phyloP scores from a whole-genome alignment of 2,113 vertebrate species.

The Corvus moneduloides region DNA sequence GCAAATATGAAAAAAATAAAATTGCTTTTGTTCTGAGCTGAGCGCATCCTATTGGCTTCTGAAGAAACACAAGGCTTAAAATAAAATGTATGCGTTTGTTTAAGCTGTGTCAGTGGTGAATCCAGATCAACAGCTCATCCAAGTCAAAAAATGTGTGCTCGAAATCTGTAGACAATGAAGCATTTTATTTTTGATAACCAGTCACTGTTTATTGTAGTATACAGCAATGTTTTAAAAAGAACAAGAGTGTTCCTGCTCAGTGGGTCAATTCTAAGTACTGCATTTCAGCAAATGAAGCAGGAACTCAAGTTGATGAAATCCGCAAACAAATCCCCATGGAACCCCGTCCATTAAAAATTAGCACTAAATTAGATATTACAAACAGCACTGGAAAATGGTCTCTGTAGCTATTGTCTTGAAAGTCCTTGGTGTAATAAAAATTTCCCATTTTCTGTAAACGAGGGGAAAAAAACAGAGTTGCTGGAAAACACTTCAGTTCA shows the following conservation, averaged over 20 bases:
- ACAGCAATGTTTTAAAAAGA: conserved; percentile 39
- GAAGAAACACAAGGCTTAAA: conserved; percentile 4
- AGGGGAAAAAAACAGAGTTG: background rate
- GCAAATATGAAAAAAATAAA: background rate
- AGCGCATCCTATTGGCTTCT: background rate
- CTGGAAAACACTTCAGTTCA: conserved; percentile 66
- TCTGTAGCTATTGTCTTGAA: conserved; percentile 51
- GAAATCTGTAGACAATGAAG: conserved; percentile 37
- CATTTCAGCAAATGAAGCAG: conserved; percentile 58
- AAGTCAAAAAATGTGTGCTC: background rate
- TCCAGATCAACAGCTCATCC: background rate
- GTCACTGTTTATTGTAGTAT: conserved; percentile 24
- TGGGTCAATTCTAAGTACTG: conserved; percentile 54
- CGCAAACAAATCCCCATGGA: conserved; percentile 59
- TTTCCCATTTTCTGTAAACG: conserved; percentile 49
- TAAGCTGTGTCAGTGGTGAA: background rate
- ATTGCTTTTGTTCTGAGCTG: conserved; percentile 25
- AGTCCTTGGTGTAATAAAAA: conserved; percentile 67
- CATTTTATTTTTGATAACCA: conserved; percentile 57
- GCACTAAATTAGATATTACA: conserved; percentile 59
- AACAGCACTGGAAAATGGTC: conserved; percentile 32
- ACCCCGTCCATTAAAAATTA: conserved; percentile 62
- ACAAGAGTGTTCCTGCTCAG: background rate
- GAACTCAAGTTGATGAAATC: conserved; percentile 58
- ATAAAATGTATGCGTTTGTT: conserved; percentile 30